phyloP scores from a whole-genome alignment of 2,113 vertebrate species.

The Actenoides hombroni region DNA sequence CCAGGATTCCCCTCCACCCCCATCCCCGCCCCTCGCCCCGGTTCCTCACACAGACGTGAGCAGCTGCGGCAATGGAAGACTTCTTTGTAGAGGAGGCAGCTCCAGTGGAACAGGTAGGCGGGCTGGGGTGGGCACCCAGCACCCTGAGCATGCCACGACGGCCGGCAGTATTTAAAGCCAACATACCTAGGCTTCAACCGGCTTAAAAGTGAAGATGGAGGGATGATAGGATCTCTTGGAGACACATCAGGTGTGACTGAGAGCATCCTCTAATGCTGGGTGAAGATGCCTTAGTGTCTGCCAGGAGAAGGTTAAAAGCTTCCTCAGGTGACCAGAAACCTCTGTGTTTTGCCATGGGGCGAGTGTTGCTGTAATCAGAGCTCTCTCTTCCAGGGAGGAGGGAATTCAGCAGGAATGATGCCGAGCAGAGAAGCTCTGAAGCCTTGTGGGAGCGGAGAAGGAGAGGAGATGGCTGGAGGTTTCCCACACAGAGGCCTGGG shows the following conservation, averaged over 20 bases:
- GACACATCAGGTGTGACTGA: not conserved
- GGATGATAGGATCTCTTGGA: not conserved
- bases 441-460: not conserved
- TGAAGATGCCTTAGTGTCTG: not conserved
- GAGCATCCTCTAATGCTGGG: not conserved
- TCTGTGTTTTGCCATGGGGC: not conserved
- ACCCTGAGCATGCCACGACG: accelerated
- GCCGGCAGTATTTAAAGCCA: not conserved
- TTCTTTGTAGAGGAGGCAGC: conserved; percentile 47
- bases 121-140: not conserved
- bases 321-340: not conserved
- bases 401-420: not conserved
- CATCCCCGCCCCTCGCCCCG: conserved; percentile 66
- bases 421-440: not conserved
- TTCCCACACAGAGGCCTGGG: not conserved
- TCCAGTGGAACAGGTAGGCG: conserved; percentile 29
- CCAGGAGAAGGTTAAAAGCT: not conserved
- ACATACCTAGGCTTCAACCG: not conserved
- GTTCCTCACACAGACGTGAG: conserved; percentile 10
- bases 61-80: conserved; percentile 39
- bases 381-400: not conserved
- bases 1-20: conserved; percentile 59
- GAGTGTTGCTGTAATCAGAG: not conserved
- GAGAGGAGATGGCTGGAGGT: not conserved
- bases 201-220: not conserved